phyloP scores from a whole-genome alignment of 2,113 vertebrate genomes.

The Atrichornis clamosus region DNA sequence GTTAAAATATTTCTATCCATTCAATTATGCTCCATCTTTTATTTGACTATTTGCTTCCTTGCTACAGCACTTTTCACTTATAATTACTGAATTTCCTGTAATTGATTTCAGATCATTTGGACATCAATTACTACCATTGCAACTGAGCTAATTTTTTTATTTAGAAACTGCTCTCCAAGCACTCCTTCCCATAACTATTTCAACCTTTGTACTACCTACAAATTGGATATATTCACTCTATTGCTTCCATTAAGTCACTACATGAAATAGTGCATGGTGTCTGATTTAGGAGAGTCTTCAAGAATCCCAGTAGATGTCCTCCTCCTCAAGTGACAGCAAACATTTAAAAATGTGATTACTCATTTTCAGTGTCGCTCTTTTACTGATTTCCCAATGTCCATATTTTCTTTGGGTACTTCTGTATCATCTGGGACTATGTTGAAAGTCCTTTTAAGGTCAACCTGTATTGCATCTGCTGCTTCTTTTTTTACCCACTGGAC shows the following conservation, averaged over 20 bases:
- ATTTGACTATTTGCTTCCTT: conserved; percentile 30
- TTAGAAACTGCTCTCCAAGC: conserved; percentile 31
- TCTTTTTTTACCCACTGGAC: neutral
- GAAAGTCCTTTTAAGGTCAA: neutral
- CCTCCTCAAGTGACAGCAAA: neutral
- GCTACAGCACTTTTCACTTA: neutral
- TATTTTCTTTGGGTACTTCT: neutral
- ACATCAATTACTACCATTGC: conserved; percentile 14
- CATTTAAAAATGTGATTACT: neutral
- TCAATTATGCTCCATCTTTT: neutral
- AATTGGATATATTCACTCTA: neutral
- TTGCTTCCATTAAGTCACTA: neutral
- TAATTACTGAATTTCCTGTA: neutral
- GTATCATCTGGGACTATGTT: neutral
- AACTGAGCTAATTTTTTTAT: neutral
- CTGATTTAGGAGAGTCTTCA: neutral
- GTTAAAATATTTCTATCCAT: neutral
- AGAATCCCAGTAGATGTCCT: neutral
- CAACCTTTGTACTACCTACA: neutral
- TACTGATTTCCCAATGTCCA: neutral
- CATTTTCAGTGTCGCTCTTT: neutral
- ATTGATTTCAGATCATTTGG: conserved; percentile 18
- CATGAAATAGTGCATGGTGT: neutral
- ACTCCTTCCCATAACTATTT: neutral
- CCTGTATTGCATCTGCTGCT: neutral